Conservation (phyloP, 2,888 invertebrate genomes). For the Dryocosmus kuriphilus region DNA sequence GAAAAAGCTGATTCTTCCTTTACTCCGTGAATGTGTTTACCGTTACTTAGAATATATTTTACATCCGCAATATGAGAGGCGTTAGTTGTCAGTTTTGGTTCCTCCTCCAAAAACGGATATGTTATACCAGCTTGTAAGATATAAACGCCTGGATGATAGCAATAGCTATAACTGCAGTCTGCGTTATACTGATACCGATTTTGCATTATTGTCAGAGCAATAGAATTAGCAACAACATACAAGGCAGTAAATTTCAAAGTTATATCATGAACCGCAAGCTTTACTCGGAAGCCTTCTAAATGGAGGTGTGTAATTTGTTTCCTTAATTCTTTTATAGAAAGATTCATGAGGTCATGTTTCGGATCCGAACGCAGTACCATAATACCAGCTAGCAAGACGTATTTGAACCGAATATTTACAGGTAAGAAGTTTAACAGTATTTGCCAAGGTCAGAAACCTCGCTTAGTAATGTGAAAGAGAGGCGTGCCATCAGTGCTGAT, state of each 20-base stretch:
- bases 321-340: neutral
- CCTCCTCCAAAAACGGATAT: slow-evolving; percentile 19
- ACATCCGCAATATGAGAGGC: slow-evolving; percentile 25
- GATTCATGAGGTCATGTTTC: slow-evolving; percentile 5
- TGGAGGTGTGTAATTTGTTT: neutral
- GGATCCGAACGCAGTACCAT: slow-evolving; percentile 16
- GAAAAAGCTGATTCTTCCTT: neutral
- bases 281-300: neutral
- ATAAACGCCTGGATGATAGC: slow-evolving; percentile 40
- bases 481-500: slow-evolving; percentile 46
- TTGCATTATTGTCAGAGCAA: neutral
- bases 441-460: slow-evolving; percentile 45
- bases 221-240: slow-evolving; percentile 31
- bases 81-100: neutral
- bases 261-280: too few species aligned
- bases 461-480: slow-evolving; percentile 37
- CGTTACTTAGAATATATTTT: neutral
- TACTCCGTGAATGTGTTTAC: neutral
- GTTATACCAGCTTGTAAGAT: slow-evolving; percentile 1
- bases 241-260: too few species aligned
- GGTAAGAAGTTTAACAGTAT: slow-evolving; percentile 26
- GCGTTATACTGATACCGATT: slow-evolving; percentile 44
- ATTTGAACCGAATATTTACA: neutral
- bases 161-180: slow-evolving; percentile 45
- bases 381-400: neutral